phyloP scores from a whole-genome alignment of 2,797 vertebrate species.

The Sebastes nivosus region DNA sequence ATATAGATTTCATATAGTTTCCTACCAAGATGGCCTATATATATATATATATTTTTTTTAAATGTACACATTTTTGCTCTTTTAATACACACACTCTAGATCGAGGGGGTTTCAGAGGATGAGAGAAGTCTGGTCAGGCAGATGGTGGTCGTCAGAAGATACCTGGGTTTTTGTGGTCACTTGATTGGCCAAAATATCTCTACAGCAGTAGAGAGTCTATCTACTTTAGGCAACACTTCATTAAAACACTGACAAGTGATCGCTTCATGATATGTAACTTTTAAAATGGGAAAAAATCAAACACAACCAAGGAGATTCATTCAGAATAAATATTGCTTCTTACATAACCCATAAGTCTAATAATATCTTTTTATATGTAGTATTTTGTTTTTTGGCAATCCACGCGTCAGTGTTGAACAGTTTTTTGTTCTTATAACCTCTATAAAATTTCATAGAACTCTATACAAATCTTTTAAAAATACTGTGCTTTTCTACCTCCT shows the following conservation, averaged over 20 bases:
- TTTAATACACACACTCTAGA: constrained; percentile 86
- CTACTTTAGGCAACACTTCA: constrained; percentile 61
- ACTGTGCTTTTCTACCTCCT: constrained; percentile 80
- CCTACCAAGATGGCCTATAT: constrained; percentile 73
- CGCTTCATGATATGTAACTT: constrained; percentile 68
- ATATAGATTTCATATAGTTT: constrained; percentile 79
- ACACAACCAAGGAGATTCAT: constrained; percentile 76
- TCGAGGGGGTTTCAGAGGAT: constrained; percentile 81
- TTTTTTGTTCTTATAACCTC: constrained; percentile 75
- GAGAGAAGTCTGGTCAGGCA: constrained; percentile 88
- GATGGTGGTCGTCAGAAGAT: constrained; percentile 63
- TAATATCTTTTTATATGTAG: constrained; percentile 65
- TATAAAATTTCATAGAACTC: constrained; percentile 86
- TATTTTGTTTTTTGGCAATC: constrained; percentile 81
- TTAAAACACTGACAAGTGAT: constrained; percentile 64
- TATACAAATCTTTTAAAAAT: constrained; percentile 88
- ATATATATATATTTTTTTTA: constrained; percentile 33
- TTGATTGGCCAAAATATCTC: constrained; percentile 51
- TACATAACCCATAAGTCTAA: constrained; percentile 77
- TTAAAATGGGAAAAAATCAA: constrained; percentile 70
- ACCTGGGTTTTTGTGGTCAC: constrained; percentile 31
- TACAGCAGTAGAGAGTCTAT: constrained; percentile 44
- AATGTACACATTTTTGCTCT: constrained; percentile 89
- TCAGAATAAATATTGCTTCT: constrained; percentile 84
- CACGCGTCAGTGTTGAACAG: constrained; percentile 70